A percentile compares a stretch with the other conserved stretches of the same genome.
phyloP scores from a whole-genome alignment of 2,797 vertebrate genomes.

The Melanogrammus aeglefinus region DNA sequence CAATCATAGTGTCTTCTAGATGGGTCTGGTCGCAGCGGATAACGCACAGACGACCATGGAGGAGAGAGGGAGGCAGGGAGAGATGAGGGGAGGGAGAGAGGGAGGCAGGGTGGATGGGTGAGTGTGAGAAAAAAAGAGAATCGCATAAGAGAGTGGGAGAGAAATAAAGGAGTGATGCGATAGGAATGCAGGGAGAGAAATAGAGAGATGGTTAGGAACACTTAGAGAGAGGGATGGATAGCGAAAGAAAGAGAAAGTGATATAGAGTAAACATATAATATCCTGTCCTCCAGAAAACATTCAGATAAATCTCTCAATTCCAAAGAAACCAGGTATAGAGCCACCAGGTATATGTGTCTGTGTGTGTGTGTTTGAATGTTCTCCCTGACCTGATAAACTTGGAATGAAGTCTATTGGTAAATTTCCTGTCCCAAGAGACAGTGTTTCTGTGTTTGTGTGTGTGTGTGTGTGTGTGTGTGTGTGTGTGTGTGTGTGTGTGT shows the following conservation, averaged over 20 bases:
- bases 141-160: not conserved
- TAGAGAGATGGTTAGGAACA: not conserved
- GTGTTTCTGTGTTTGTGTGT: not conserved
- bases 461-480: conserved; percentile 5
- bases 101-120: not conserved
- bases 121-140: not conserved
- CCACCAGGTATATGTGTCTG: conserved; percentile 13
- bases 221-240: not conserved
- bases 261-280: conserved; percentile 4
- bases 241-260: not conserved
- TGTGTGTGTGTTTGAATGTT: conserved; percentile 29
- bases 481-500: not conserved
- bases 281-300: not conserved
- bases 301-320: not conserved
- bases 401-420: conserved; percentile 25
- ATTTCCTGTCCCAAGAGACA: conserved; percentile 43
- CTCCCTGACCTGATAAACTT: not conserved
- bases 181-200: conserved; percentile 13
- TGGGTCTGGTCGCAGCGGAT: not conserved
- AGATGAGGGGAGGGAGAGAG: not conserved
- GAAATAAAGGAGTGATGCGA: conserved; percentile 11
- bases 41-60: not conserved
- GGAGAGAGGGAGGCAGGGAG: not conserved
- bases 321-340: too few species aligned
- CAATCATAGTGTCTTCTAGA: too few species aligned